These are phyloP conservation scores for Sula dactylatra DNA, from an alignment of 2,113 vertebrate genomes.

Conservation along the genomic window DNA sequence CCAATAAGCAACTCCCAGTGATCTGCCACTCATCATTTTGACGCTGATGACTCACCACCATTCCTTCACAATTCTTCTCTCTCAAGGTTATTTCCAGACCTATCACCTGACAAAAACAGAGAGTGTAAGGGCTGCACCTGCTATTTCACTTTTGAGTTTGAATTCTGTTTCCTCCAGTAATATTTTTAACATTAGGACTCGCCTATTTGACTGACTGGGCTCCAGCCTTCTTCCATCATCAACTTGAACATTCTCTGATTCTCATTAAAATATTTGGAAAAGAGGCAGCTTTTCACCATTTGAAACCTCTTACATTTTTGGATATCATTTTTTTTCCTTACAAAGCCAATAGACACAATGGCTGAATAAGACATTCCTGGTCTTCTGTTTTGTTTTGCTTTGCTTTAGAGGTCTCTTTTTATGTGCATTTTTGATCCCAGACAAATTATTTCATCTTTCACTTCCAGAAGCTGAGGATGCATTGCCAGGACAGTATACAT, in stretches of 20 bases:
- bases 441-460: background rate
- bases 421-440: background rate
- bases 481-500: background rate
- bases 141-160: background rate
- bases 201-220: background rate
- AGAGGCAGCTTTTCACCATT: background rate
- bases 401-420: background rate
- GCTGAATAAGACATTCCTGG: background rate
- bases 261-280: background rate
- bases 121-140: background rate
- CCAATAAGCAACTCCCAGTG: background rate
- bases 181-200: background rate
- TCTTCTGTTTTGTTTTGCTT: background rate
- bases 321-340: background rate
- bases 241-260: background rate
- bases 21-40: background rate
- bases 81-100: background rate
- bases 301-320: background rate
- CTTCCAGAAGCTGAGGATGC: background rate
- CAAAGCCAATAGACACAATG: background rate
- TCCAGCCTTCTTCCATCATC: background rate
- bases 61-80: background rate
- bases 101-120: background rate
- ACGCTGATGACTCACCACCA: background rate
- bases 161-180: background rate